A percentile compares a stretch with the other conserved stretches of the same genome.
phyloP scores from a whole-genome alignment of 1,140 invertebrate genomes.

The Sogatella furcifera region DNA sequence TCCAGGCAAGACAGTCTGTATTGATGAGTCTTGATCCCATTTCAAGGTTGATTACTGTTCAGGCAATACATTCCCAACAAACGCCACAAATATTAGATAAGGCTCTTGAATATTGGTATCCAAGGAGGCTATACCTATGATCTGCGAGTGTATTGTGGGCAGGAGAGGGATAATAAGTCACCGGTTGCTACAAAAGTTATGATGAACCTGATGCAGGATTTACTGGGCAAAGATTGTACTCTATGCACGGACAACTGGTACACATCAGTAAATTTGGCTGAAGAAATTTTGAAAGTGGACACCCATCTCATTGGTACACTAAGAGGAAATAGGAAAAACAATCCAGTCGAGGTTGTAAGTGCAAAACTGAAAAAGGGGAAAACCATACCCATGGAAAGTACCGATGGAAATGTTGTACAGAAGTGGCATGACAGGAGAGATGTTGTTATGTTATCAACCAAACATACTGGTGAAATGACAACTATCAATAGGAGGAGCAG shows the following conservation, averaged over 20 bases:
- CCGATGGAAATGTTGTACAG: constrained; percentile 24
- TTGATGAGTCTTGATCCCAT: too few relatives aligned
- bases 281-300: constrained; percentile 25
- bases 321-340: constrained; percentile 25
- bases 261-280: constrained; percentile 25
- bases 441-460: constrained; percentile 27
- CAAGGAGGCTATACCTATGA: too few relatives aligned
- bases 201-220: too few relatives aligned
- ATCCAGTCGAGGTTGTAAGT: constrained; percentile 25
- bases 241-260: constrained; percentile 35
- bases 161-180: too few relatives aligned
- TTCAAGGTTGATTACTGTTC: too few relatives aligned
- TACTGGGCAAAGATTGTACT: constrained; percentile 27
- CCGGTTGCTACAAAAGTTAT: too few relatives aligned
- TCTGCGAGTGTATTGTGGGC: too few relatives aligned
- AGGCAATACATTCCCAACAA: too few relatives aligned
- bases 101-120: too few relatives aligned
- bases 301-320: constrained; percentile 29
- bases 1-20: too few relatives aligned
- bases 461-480: constrained; percentile 24
- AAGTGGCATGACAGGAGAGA: constrained; percentile 31
- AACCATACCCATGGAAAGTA: constrained; percentile 25
- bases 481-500: constrained; percentile 21
- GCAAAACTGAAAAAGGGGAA: constrained; percentile 29
- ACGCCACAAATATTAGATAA: too few relatives aligned